A percentile compares a stretch with the other conserved stretches of the same genome.
These are phyloP conservation scores for Pelodiscus sinensis DNA, from an alignment of 2,113 vertebrate species.

Conservation along the genomic window DNA sequence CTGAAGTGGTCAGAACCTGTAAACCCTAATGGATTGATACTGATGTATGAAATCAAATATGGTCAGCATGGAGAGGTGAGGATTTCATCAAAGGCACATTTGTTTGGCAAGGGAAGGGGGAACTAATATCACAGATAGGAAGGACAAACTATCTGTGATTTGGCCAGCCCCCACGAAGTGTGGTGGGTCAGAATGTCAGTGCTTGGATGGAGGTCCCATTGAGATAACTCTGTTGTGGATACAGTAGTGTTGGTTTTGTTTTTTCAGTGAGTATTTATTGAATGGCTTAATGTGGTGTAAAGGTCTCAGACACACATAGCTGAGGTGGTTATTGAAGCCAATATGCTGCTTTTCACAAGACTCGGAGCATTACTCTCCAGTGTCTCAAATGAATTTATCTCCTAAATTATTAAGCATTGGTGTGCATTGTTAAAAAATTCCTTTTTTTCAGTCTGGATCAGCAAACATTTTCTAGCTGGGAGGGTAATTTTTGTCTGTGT, in stretches of 20 bases:
- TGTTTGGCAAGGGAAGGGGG: neutral
- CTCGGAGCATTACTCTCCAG: neutral
- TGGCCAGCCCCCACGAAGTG: no score
- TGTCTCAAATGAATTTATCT: neutral
- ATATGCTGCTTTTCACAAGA: neutral
- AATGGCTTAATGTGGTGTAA: neutral
- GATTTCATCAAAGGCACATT: neutral
- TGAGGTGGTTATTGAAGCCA: neutral
- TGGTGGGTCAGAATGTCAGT: neutral
- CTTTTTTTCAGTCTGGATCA: neutral
- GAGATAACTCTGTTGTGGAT: neutral
- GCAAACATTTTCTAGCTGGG: neutral
- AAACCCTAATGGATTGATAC: slow-evolving; percentile 92
- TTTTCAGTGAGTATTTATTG: neutral
- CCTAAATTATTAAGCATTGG: neutral
- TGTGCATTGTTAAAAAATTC: neutral
- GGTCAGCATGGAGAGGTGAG: slow-evolving; percentile 90
- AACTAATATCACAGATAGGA: neutral
- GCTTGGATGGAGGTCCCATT: neutral
- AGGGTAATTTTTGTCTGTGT: neutral
- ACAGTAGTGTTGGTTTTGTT: neutral
- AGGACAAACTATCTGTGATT: neutral
- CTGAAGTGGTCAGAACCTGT: slow-evolving; percentile 91
- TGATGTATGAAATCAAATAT: slow-evolving; percentile 97
- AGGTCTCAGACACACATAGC: neutral